Evolutionary conservation across 2,113 vertebrate species (phyloP).

Genomic region (Tamias sibiricus): DNA sequence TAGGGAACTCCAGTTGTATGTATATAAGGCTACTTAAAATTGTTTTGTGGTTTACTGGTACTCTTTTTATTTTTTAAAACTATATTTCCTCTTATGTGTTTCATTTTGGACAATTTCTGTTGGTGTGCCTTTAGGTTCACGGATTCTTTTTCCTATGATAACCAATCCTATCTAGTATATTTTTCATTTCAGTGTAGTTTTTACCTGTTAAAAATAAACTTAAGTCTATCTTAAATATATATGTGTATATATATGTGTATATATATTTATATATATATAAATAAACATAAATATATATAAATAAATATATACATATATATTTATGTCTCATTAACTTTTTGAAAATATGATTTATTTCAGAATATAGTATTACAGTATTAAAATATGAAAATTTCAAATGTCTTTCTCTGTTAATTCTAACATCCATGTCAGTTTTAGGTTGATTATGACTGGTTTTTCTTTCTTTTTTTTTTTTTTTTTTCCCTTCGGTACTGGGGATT

Average conservation of each 20-base stretch:
- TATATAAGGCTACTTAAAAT: neutral
- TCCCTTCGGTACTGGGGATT: too few relatives aligned
- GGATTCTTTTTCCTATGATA: neutral
- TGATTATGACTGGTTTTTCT: conserved; percentile 9
- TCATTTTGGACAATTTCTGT: neutral
- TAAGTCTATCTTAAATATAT: neutral
- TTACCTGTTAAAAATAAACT: neutral
- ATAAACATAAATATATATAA: too few relatives aligned
- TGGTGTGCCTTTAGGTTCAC: neutral
- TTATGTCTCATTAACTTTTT: neutral
- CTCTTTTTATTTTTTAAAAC: neutral
- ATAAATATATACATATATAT: neutral
- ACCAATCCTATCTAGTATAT: neutral
- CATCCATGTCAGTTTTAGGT: neutral
- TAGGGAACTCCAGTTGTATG: neutral
- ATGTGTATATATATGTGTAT: too few relatives aligned
- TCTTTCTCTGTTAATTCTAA: neutral
- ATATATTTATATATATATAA: too few relatives aligned
- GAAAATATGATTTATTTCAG: neutral
- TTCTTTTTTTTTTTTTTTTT: too few relatives aligned
- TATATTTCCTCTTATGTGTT: neutral
- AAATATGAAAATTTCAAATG: neutral
- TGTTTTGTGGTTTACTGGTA: neutral
- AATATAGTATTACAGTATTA: neutral
- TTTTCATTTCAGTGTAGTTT: neutral